These are phyloP conservation scores for Pomacea maculata DNA, from an alignment of 1,140 invertebrate genomes.

Conservation along the genomic window DNA sequence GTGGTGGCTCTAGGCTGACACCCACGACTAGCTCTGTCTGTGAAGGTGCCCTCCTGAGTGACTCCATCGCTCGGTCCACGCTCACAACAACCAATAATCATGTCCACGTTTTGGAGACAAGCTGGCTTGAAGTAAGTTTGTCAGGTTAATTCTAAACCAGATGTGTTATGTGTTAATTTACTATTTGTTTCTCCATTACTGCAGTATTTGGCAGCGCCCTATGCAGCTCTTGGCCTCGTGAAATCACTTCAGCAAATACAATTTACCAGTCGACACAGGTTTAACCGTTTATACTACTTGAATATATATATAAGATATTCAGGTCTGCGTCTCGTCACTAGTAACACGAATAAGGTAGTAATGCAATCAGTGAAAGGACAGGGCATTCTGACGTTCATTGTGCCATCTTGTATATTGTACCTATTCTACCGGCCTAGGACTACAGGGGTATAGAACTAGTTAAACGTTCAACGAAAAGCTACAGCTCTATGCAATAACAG, in stretches of 20 bases:
- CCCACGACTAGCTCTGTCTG: not conserved
- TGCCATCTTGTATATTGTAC: too few species aligned
- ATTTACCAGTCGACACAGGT: not conserved
- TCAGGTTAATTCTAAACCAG: not conserved
- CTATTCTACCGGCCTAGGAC: too few species aligned
- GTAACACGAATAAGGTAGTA: too few species aligned
- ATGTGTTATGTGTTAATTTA: not conserved
- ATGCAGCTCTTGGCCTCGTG: not conserved
- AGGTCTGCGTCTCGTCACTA: not conserved
- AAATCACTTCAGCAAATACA: not conserved
- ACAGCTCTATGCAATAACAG: too few species aligned
- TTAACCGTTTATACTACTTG: too few species aligned
- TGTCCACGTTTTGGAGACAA: constrained; percentile 39
- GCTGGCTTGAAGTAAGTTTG: constrained; percentile 27
- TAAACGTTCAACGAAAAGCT: too few species aligned
- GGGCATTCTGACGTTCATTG: too few species aligned
- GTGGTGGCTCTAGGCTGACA: not conserved
- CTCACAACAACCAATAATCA: constrained; percentile 19
- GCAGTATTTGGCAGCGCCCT: not conserved
- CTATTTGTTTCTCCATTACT: not conserved
- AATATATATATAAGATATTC: not conserved
- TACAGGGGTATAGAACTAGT: too few species aligned
- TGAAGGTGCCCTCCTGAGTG: constrained; percentile 20
- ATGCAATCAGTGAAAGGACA: too few species aligned
- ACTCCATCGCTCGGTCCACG: not conserved